These are phyloP conservation scores for Aphelenchoides besseyi DNA, from an alignment of 1,140 invertebrate genomes.

Conservation along the genomic window DNA sequence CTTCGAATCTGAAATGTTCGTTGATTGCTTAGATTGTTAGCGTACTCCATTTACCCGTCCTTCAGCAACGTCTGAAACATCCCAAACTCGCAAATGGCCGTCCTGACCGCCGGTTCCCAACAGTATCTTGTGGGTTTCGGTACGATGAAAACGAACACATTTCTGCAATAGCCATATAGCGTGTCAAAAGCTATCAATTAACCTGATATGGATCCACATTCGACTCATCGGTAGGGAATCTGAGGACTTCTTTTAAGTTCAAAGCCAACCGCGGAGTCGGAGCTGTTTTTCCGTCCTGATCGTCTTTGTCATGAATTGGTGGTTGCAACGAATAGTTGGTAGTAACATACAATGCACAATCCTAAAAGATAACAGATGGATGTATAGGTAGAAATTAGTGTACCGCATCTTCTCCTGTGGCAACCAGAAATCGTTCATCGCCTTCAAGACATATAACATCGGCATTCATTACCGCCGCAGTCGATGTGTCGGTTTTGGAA, in stretches of 20 bases:
- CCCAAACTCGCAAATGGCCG: slow-evolving; percentile 81
- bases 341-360: neutral
- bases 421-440: neutral
- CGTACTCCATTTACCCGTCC: slow-evolving; percentile 5
- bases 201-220: slow-evolving; percentile 15
- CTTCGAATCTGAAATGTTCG: neutral
- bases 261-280: neutral
- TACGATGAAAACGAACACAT: slow-evolving; percentile 74
- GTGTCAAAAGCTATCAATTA: neutral
- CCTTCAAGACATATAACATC: neutral
- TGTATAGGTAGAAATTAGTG: neutral
- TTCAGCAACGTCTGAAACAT: slow-evolving; percentile 58
- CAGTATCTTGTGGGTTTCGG: slow-evolving; percentile 69
- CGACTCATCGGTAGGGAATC: neutral
- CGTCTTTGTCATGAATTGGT: neutral
- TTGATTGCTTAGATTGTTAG: too few species aligned
- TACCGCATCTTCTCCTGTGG: neutral
- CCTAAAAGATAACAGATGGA: slow-evolving; percentile 1
- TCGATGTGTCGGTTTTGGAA: neutral
- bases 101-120: slow-evolving; percentile 87
- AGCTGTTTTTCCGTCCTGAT: neutral
- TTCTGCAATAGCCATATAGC: slow-evolving; percentile 4
- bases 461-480: neutral
- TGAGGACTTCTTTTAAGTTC: neutral
- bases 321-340: neutral